phyloP scores from a whole-genome alignment of 2,113 vertebrate species.

The Podocnemis expansa region DNA sequence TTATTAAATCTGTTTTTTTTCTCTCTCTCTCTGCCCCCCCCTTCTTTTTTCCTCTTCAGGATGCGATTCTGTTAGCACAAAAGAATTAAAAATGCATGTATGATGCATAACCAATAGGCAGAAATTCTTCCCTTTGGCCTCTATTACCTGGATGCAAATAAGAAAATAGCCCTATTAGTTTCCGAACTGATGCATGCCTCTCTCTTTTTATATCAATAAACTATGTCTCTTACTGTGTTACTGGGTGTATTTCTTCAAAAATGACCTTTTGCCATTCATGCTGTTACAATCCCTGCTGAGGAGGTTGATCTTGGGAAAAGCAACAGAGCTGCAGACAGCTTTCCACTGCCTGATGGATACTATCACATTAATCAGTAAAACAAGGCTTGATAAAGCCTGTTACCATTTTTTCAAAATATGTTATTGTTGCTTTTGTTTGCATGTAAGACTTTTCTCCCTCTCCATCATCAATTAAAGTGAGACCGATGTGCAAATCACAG shows the following conservation, averaged over 20 bases:
- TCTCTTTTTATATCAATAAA: conserved; percentile 48
- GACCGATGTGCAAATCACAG: not conserved
- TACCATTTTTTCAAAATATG: fast-evolving
- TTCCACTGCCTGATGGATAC: not conserved
- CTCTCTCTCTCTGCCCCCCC: too few species aligned
- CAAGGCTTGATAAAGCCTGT: not conserved
- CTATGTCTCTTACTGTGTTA: not conserved
- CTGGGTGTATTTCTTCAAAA: conserved; percentile 5
- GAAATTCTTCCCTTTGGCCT: conserved; percentile 24
- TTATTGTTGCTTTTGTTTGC: not conserved
- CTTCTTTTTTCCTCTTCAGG: not conserved
- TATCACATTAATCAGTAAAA: fast-evolving
- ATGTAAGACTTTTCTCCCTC: not conserved
- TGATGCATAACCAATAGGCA: conserved; percentile 23
- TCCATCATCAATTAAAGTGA: not conserved
- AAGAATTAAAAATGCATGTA: conserved; percentile 31
- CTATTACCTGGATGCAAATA: conserved; percentile 41
- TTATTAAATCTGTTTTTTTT: not conserved
- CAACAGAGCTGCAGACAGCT: not conserved
- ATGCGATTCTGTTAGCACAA: conserved; percentile 3
- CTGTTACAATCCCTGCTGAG: not conserved
- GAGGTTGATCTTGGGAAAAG: not conserved
- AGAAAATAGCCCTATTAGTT: conserved; percentile 31
- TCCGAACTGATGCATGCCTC: conserved; percentile 28
- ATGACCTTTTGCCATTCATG: not conserved